Evolutionary conservation across 2,797 vertebrate genomes (phyloP), one percentile per base, ranked within the genome.

Genomic region (Allenopithecus nigroviridis): DNA sequence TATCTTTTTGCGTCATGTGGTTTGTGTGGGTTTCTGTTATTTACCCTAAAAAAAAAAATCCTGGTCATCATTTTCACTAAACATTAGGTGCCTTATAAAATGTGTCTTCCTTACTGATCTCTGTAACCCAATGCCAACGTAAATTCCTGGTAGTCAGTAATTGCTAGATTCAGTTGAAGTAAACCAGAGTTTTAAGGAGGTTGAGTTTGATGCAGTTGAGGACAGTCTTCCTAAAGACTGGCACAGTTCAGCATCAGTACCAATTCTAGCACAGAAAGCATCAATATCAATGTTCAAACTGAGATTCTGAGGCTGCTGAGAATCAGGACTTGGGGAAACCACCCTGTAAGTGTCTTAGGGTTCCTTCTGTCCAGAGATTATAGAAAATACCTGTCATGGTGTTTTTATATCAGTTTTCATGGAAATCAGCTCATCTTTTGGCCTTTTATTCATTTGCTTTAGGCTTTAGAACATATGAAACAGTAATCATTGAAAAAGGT

Each of bases 371-470:
- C 4, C 75, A 59, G 33, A 90, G 8, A 26, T 41, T 53, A 24
- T 5, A 91, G 26, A 41, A 95, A 78, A 89, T 79, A 16, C 1
- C 39, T 14, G 48, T 87, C 13, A 19, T n/a, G 14, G 11, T 80
- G 12, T 89, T 84, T 91, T 79, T 64, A 50, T 94, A 55, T 26
- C 21, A 28, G 1, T 76, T 92, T 64, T 61, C 55, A 53, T 16
- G 39, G 48, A 95, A 83, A 92, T 84, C 85, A 89, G 59, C 13
- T 80, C 68, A 92, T 55, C 50, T 90, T 89, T 84, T 50, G 55
- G n/a, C 5, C 30, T 83, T 86, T 61, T 50, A 19, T 61, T 84
- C 50, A 68, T 72, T 94, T 93, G 16, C 7, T 89, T 91, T 92
- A 55, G 2, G 28, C 41, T 36, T 88, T 64, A 68, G 14, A 6